Base-by-base conservation (phyloP, 2,888 invertebrate species). In the Bhutanitis thaidina region DNA sequence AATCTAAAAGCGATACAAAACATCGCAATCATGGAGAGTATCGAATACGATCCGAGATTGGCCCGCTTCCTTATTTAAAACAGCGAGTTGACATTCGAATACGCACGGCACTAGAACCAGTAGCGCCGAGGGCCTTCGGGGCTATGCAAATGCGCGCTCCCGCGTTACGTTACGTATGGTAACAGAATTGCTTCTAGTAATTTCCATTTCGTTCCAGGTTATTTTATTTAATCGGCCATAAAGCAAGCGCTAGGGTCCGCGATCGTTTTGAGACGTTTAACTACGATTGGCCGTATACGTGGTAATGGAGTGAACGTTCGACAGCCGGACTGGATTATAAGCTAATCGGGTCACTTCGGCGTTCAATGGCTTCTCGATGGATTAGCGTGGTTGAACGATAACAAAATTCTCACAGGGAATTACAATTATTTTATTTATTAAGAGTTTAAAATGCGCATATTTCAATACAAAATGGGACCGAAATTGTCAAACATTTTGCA, bases 111-210 rank as follows among this genome's bases (percentile, higher is more conserved):
- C 44, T 36, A 40, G 34, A 43, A 45, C 52, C 49, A 55, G 54
- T 45, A 27, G 43, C 40, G 14, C 69, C 14, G 64, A 62, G 61
- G 39, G 51, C 59, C 50, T 53, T 50, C 58, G 55, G 73, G 72
- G 59, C 71, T 72, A 79, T 78, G 80, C 67, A 74, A 80, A 79
- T 77, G 59, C 53, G 41, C 52, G 81, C 83, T 81, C 69, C 84
- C 69, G 81, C 67, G 80, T 78, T 84, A 84, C 67, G 80, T 78
- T 84, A 84, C 84, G 78, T 77, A 65, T 67, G 52, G 64, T 81
- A 81, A 82, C 83, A 67, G 79, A 62, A 69, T 78, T 69, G 74
- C 77, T 78, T 71, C 74, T 72, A 74, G 74, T 74, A 72, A 80
- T 80, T 76, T 78, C 76, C 74, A 78, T 72, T 77, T 76, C 68